Evolutionary conservation across 1,140 invertebrate genomes (phyloP).

Genomic region (Ceratina japonica): DNA sequence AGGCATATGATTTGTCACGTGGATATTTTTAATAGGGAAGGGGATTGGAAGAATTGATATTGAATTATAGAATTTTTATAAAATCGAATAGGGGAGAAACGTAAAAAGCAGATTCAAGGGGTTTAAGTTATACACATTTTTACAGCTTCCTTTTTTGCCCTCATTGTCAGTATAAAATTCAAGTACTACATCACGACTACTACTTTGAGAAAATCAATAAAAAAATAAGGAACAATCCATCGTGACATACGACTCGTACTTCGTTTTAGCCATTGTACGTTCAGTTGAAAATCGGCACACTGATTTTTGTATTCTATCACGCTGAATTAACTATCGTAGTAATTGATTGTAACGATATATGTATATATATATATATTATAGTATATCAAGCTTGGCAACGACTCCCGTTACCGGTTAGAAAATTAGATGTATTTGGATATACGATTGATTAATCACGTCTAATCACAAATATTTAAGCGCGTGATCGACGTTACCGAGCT

Average conservation of each 20-base stretch:
- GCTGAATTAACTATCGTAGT: conserved; percentile 2
- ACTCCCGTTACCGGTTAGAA: conserved; percentile 8
- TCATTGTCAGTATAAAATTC: no score
- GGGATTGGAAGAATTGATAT: no score
- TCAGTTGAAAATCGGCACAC: neutral
- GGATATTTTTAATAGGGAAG: no score
- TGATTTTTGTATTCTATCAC: neutral
- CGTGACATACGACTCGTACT: neutral
- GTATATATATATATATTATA: neutral
- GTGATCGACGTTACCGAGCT: neutral
- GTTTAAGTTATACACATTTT: no score
- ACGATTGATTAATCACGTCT: conserved; percentile 12
- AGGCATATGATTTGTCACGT: no score
- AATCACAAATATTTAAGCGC: conserved; percentile 32
- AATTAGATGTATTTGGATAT: conserved; percentile 24
- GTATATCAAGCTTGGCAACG: neutral
- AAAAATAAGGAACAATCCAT: neutral
- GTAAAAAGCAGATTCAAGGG: no score
- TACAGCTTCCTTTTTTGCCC: no score
- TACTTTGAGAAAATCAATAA: neutral
- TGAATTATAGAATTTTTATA: no score
- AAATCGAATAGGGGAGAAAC: no score
- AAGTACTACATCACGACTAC: no score
- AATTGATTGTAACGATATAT: conserved; percentile 1
- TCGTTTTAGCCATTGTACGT: conserved; percentile 18